Evolutionary conservation across 2,113 vertebrate genomes (phyloP).

Genomic region (Lepus americanus): DNA sequence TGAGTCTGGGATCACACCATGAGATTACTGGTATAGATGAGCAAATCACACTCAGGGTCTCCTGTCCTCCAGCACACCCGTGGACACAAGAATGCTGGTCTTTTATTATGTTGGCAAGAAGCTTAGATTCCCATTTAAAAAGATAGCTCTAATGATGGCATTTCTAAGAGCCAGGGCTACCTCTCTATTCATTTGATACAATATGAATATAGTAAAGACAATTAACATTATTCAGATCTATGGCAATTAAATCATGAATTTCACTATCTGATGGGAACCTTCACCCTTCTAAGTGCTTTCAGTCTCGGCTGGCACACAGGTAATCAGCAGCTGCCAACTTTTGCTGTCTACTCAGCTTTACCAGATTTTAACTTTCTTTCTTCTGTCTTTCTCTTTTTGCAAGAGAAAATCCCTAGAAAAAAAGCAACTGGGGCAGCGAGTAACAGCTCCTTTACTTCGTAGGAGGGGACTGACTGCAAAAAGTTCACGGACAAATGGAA

Average conservation of each 20-base stretch:
- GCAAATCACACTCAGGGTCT: neutral
- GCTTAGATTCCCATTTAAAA: neutral
- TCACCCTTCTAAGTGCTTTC: constrained; percentile 3
- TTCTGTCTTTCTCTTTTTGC: neutral
- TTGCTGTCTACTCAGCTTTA: constrained; percentile 9
- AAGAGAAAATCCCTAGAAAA: constrained; percentile 20
- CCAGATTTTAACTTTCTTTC: neutral
- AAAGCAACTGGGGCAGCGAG: neutral
- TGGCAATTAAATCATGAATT: constrained; percentile 10
- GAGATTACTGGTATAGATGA: neutral
- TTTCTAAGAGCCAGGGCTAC: neutral
- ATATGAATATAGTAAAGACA: neutral
- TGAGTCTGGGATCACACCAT: neutral
- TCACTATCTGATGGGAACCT: neutral
- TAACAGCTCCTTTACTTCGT: neutral
- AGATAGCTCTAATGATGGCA: neutral
- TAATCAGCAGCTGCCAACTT: neutral
- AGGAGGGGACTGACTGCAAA: too few species aligned
- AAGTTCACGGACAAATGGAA: too few species aligned
- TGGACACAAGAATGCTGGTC: neutral
- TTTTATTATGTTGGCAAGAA: neutral
- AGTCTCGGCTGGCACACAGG: neutral
- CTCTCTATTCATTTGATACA: neutral
- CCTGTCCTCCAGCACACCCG: neutral
- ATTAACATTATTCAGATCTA: neutral